Evolutionary conservation across 1,140 invertebrate genomes (phyloP), one percentile per base, ranked within the genome.

Genomic region (Drosophila navojoa): DNA sequence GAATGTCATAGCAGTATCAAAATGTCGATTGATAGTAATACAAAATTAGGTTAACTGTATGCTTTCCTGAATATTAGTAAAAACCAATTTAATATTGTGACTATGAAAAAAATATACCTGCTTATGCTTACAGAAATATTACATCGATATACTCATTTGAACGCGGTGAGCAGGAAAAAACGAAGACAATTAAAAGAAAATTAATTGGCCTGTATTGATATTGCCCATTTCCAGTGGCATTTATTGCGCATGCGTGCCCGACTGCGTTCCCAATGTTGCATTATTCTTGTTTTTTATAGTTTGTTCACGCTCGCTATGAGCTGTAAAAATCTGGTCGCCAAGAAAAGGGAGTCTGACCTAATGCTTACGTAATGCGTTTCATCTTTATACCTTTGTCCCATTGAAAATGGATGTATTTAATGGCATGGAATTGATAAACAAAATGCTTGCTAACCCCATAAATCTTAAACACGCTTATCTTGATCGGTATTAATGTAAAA

Each of bases 111-210:
- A 29, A 29, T 29, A 27, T 27, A 27, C 27, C 27, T 5, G 27
- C 4, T 5, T 29, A 29, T 32, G 32, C 10, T 32, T 7, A 7
- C 6, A 9, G 6, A 32, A 32, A 32, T 10, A 44, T 5, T 7
- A 16, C 1, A 16, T 4, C 15, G 1, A 44, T 44, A 44, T 16
- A 15, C 42, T 44, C 42, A 0, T 6, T 15, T 44, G 6, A 44
- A 5, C 13, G 0, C 6, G 1, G 35, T 40, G n/a, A 32, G 7
- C 44, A 53, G 16, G 7, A 9, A 70, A 50, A 58, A 35, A 59
- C 15, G 15, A 40, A 54, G 57, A 81, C 81, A 89, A 78, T 81
- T 86, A 87, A 86, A 81, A 87, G 68, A 81, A 87, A 87, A 81
- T 81, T 87, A 87, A 89, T 87, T 79, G 79, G 79, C n/a, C 57